Percentiles rank a stretch among this genome's conserved stretches.
Conservation (phyloP, 2,113 vertebrate genomes). For the Sclerurus mexicanus region DNA sequence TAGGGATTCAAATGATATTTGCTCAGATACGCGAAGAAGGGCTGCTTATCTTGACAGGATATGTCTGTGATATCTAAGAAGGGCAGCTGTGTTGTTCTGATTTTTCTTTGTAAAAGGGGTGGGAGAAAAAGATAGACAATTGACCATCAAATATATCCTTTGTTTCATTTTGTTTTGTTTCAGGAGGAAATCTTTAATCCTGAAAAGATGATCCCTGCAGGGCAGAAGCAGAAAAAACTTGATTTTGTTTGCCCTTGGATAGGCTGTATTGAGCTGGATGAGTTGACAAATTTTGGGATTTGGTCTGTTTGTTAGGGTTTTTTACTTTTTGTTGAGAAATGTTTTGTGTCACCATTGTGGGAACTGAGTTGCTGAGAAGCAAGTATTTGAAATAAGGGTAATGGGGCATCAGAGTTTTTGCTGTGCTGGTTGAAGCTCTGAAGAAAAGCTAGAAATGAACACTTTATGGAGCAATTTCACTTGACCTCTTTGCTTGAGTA, state of each 20-base stretch:
- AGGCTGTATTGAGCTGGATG: neutral
- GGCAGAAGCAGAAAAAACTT: neutral
- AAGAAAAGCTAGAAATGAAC: conserved; percentile 17
- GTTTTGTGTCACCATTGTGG: neutral
- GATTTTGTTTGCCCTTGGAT: neutral
- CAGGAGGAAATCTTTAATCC: neutral
- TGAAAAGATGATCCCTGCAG: neutral
- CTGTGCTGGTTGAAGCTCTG: neutral
- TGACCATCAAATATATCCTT: neutral
- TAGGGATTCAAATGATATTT: neutral
- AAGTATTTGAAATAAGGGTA: neutral
- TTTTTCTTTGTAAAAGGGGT: neutral
- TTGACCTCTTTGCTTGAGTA: neutral
- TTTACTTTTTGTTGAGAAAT: neutral
- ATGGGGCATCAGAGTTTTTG: neutral
- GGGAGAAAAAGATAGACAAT: neutral
- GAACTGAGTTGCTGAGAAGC: neutral
- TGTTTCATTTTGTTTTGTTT: neutral
- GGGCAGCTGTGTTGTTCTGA: neutral
- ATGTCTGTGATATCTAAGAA: neutral
- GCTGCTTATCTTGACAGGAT: neutral
- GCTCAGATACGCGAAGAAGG: neutral
- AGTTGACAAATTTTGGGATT: neutral
- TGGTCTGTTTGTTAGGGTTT: neutral
- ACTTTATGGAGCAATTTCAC: neutral